Conservation (phyloP, 2,888 invertebrate species). For the Cheiracanthium punctorium region DNA sequence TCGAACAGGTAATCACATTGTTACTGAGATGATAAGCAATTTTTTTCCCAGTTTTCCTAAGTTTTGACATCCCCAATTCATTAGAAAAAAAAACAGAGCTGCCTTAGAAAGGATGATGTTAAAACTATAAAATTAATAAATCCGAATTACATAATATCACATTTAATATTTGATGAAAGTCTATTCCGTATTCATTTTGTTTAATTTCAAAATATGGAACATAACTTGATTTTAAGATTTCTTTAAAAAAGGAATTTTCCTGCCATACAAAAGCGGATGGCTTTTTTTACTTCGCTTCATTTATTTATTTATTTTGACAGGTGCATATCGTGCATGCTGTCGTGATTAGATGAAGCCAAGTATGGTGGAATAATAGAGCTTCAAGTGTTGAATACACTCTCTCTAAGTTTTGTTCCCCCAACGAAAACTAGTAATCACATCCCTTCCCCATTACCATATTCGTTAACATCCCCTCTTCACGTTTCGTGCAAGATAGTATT, state of each 20-base stretch:
- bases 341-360: constrained; percentile 1
- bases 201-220: not conserved
- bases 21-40: too few species aligned
- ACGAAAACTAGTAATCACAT: not conserved
- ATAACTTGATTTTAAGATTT: not conserved
- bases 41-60: too few species aligned
- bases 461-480: constrained; percentile 16
- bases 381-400: not conserved
- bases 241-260: not conserved
- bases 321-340: constrained; percentile 6
- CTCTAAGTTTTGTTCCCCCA: not conserved
- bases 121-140: too few species aligned
- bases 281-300: too few species aligned
- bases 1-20: too few species aligned
- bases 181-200: too few species aligned
- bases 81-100: too few species aligned
- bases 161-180: not conserved
- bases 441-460: not conserved
- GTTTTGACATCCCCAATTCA: too few species aligned
- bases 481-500: not conserved
- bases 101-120: too few species aligned
- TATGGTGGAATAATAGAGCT: constrained; percentile 9
- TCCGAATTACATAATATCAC: too few species aligned
- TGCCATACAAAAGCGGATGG: constrained; percentile 8
- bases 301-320: constrained; percentile 6